Evolutionary conservation across 2,888 invertebrate genomes (phyloP).

Genomic region (Amphipoea lucens): DNA sequence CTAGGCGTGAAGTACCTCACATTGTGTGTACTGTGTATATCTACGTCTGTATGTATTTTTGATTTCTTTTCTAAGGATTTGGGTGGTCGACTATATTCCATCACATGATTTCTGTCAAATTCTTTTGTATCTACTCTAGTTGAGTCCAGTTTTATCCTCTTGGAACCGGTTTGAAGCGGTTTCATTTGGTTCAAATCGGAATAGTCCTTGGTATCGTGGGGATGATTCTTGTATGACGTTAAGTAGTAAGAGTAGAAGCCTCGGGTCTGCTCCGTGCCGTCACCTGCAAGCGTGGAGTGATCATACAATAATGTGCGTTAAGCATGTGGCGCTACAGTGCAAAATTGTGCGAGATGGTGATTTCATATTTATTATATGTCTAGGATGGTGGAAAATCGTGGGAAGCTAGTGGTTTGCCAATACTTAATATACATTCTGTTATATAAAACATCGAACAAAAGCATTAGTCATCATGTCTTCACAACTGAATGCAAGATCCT

Average conservation of each 20-base stretch:
- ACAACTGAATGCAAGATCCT: background rate
- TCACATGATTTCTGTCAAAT: background rate
- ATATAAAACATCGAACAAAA: background rate
- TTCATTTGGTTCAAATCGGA: conserved; percentile 22
- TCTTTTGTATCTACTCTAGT: background rate
- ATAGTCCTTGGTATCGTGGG: conserved; percentile 32
- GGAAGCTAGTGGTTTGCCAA: conserved; percentile 6
- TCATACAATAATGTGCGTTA: conserved; percentile 57
- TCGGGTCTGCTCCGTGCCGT: conserved; percentile 63
- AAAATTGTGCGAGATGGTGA: conserved; percentile 23
- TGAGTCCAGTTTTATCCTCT: conserved; percentile 6
- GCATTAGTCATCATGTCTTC: background rate
- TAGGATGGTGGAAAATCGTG: background rate
- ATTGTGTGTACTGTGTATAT: background rate
- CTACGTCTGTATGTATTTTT: conserved; percentile 6
- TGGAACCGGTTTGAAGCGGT: conserved; percentile 3
- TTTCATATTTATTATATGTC: conserved; percentile 2
- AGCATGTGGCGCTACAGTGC: conserved; percentile 48
- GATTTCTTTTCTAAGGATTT: conserved; percentile 36
- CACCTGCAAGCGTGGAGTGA: conserved; percentile 75
- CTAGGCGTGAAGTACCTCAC: background rate
- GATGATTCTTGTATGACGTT: conserved; percentile 41
- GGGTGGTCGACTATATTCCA: background rate
- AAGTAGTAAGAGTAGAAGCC: conserved; percentile 75
- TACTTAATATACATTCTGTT: background rate